Base-by-base conservation (phyloP, 2,113 vertebrate species). In the Stigmatopora nigra region DNA sequence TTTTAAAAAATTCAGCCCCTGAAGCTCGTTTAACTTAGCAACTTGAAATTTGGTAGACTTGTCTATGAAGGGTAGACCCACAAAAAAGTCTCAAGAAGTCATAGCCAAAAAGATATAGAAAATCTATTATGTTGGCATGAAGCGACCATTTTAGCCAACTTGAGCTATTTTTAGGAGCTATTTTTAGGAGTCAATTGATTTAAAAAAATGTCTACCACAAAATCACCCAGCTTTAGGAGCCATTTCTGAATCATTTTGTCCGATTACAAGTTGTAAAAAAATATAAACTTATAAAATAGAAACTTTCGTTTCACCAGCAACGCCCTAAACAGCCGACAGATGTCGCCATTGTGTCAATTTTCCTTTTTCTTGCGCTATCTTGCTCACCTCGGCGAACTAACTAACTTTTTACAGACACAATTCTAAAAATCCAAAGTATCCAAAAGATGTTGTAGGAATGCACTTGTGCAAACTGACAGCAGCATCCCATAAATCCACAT, bases 341-440 rank as follows among this genome's bases (percentile, higher is more conserved):
- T 89, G 90, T 66, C 80, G 84, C 83, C 82, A 69, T 81, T 86
- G 84, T 2, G 80, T 78, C 71, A 77, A 86, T 55, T 38, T n/a
- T 59, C 8, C 3, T 59, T 31, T 41, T 7, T n/a, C 31, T 59
- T 12, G 3, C 14, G 35, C 56, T 31, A 31, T 31, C 25, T 31
- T 31, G 25, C 25, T 31, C 25, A 31, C 25, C 25, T 31, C 25
- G 25, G 25, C 25, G 25, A 31, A 31, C 25, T 31, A 31, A 31
- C 25, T 2, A 31, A 31, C 38, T 61, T 14, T 1, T 58, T 38
- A 41, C n/a, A n/a, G 31, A n/a, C 58, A 41, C 8, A 46, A 11
- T 60, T 60, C 14, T 35, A 3, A n/a, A 31, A 31, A 31, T 19
- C 41, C 59, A 61, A n/a, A n/a, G 60, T 20, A 14, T 61, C 9